Percentiles rank a stretch among this genome's conserved stretches.
phyloP scores from a whole-genome alignment of 2,797 vertebrate species.

The Falco naumanni region DNA sequence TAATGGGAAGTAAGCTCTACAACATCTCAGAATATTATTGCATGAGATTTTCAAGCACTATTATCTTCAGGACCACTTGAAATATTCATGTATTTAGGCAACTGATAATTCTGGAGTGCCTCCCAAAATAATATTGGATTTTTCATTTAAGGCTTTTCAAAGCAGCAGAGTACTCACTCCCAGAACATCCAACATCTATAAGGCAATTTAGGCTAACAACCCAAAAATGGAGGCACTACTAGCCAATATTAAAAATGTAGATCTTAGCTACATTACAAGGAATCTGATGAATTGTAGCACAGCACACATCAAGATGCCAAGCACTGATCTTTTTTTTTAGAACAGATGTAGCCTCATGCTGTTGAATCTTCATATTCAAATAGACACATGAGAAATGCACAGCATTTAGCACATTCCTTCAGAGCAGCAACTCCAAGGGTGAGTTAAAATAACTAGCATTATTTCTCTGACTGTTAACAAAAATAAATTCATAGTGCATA shows the following conservation, averaged over 20 bases:
- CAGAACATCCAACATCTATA: slow-evolving; percentile 47
- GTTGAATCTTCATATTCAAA: slow-evolving; percentile 60
- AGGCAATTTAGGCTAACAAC: slow-evolving; percentile 34
- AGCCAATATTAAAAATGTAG: slow-evolving; percentile 51
- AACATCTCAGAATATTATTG: slow-evolving; percentile 30
- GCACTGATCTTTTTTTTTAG: neutral
- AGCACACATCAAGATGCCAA: neutral
- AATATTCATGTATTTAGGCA: slow-evolving; percentile 61
- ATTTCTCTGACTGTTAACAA: slow-evolving; percentile 44
- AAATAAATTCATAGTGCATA: slow-evolving; percentile 24
- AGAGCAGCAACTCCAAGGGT: slow-evolving; percentile 5
- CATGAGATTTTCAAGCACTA: slow-evolving; percentile 43
- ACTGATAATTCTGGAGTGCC: slow-evolving; percentile 50
- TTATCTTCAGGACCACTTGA: slow-evolving; percentile 60
- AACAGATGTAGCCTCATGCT: slow-evolving; percentile 57
- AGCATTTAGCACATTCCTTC: slow-evolving; percentile 54
- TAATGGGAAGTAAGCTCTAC: slow-evolving; percentile 32
- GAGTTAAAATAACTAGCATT: slow-evolving; percentile 51
- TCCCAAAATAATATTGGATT: slow-evolving; percentile 54
- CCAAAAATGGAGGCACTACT: neutral
- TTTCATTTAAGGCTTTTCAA: slow-evolving; percentile 49
- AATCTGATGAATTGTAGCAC: neutral
- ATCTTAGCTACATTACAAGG: slow-evolving; percentile 17
- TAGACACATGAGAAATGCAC: slow-evolving; percentile 38
- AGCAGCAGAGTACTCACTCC: neutral